These are phyloP conservation scores for Paraescarpia echinospica DNA, from an alignment of 1,140 invertebrate species.

Conservation along the genomic window DNA sequence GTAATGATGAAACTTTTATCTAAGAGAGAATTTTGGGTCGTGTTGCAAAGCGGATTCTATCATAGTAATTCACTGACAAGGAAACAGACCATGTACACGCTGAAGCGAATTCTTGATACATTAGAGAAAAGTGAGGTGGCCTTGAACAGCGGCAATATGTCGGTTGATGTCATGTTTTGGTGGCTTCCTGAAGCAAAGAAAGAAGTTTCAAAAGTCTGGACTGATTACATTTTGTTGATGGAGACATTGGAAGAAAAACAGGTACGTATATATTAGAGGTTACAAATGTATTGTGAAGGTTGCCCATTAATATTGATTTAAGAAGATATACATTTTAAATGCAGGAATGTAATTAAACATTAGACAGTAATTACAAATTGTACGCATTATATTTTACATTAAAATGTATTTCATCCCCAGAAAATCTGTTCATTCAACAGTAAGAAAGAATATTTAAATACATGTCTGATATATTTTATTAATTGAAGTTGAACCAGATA, in stretches of 20 bases:
- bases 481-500: not conserved
- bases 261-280: constrained; percentile 34
- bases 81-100: not conserved
- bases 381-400: not conserved
- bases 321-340: not conserved
- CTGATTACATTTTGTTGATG: constrained; percentile 59
- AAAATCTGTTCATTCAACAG: too few relatives aligned
- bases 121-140: constrained; percentile 8
- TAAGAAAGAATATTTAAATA: not conserved
- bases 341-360: not conserved
- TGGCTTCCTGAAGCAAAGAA: constrained; percentile 24
- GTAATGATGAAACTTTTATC: not conserved
- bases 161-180: constrained; percentile 32
- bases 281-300: not conserved
- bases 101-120: not conserved
- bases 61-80: constrained; percentile 15
- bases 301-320: not conserved
- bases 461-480: not conserved
- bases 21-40: not conserved
- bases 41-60: constrained; percentile 16
- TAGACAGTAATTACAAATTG: too few relatives aligned
- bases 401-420: not conserved
- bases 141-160: not conserved
- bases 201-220: constrained; percentile 36
- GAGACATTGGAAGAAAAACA: constrained; percentile 68